Base-by-base conservation (phyloP, 2,888 invertebrate genomes). In the Orthonychiurus folsomi region DNA sequence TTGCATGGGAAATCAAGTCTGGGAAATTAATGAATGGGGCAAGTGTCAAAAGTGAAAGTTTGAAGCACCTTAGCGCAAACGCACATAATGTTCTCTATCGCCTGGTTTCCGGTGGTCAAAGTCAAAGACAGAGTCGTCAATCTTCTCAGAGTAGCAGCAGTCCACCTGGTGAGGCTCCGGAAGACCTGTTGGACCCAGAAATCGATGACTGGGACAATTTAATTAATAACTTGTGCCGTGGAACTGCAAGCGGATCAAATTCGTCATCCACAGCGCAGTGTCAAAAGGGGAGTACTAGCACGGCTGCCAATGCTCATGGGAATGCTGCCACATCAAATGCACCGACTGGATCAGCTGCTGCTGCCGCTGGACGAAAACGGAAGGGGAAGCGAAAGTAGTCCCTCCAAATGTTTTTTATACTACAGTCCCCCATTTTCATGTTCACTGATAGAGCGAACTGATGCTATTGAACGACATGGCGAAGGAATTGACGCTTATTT, bases 1-100 rank as follows among this genome's bases (percentile, higher is more conserved):
- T 60, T 90, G 93, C 74, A 94, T 95, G 93, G 94, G 95, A 78
- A 92, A 92, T 62, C 88, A 88, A 67, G 89, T 95, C 28, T 95
- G 92, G 78, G 93, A 95, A 79, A 93, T 96, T 74, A 94, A 93
- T 55, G 93, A 94, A 78, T 95, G 95, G 95, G 95, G 94, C 24
- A 88, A 89, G 70, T 95, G 95, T 78, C 93, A 94, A 81, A n/a
- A 89, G 86, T 74, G 82, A 83, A 63, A 84, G 84, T 76, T 79
- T 86, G 72, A 84, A 84, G 74, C 93, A 93, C 79, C 81, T 94
- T 71, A 86, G 89, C 78, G 89, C 68, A 52, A 68, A 73, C 56
- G 67, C 77, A 63, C 80, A 80, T 73, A 75, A 75, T 67, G 52
- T 65, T 15, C 62, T 62, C 62, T 65, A 65, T 52, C 65, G 65